Base-by-base conservation (phyloP, 2,797 vertebrate species). In the Adelosebastes latens region DNA sequence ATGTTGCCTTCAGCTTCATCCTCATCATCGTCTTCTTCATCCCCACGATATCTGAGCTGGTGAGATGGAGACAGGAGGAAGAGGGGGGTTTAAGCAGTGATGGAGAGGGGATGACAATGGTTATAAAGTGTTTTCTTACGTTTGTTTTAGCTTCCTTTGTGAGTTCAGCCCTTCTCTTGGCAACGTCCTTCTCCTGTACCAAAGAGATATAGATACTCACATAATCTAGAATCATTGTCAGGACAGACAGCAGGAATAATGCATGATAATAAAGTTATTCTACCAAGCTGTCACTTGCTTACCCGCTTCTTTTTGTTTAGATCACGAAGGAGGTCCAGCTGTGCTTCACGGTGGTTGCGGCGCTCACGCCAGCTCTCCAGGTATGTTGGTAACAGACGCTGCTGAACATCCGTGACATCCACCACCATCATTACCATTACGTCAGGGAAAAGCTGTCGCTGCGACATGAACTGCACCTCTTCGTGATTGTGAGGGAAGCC, bases 141-240 rank as follows among this genome's bases (percentile, higher is more conserved):
- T 91, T 89, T 20, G 60, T 71, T 82, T 68, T 67, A n/a, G 8
- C 18, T 56, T 53, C 55, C 72, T 53, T 93, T 80, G 64, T 24
- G 78, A 99, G 96, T 89, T 98, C 97, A 90, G 95, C 95, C 82
- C 96, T 97, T 94, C 97, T 97, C 91, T 89, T 96, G 67, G 89
- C 86, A 87, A 98, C 95, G 39, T 75, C 90, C 62, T 96, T 92
- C 25, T 96, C 94, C 98, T 99, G 85, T 31, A 60, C 22, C 32
- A 84, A 60, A 80, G 6, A 79, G 1, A 67, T n/a, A 5, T 11
- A 11, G 42, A 49, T 10, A 4, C 20, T 49, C 1, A 71, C 22
- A 72, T 16, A 60, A 24, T 66, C 1, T 52, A 66, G 4, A 31
- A 5, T 12, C 34, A 1, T 2, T 18, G 4, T 22, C 20, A 52